These are phyloP conservation scores for Lasius platythorax DNA, from an alignment of 2,888 invertebrate species.

Conservation along the genomic window DNA sequence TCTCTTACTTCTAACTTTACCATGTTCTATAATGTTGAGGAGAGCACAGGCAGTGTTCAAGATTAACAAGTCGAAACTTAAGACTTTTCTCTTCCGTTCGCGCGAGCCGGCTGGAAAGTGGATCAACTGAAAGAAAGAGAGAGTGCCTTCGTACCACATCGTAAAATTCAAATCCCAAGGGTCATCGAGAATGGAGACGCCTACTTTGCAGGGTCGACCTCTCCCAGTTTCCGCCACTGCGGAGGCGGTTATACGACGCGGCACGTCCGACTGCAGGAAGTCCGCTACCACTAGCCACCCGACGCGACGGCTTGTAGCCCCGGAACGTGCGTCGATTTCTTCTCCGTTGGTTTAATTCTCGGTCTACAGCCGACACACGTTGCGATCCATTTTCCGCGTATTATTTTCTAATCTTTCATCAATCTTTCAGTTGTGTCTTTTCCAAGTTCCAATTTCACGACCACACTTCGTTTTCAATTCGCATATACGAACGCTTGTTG, in stretches of 20 bases:
- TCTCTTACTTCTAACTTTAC: background rate
- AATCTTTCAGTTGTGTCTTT: background rate
- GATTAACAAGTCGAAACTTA: constrained; percentile 9
- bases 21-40: background rate
- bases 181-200: constrained; percentile 51
- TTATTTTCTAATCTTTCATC: background rate
- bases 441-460: background rate
- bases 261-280: constrained; percentile 76
- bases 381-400: constrained; percentile 53
- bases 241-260: constrained; percentile 68
- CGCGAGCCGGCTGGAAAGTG: background rate
- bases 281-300: constrained; percentile 70
- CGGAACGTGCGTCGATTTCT: constrained; percentile 80
- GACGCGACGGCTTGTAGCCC: constrained; percentile 75
- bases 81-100: background rate
- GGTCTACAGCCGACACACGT: constrained; percentile 33
- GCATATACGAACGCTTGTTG: background rate
- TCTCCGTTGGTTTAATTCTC: constrained; percentile 68
- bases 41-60: background rate
- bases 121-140: background rate
- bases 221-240: constrained; percentile 67
- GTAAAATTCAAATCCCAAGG: constrained; percentile 70
- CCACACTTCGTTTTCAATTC: background rate
- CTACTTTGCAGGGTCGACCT: constrained; percentile 58
- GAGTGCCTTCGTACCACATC: constrained; percentile 2